Percentiles rank a stretch among this genome's conserved stretches.
phyloP scores from a whole-genome alignment of 2,888 invertebrate genomes.

The Tiphia femorata region DNA sequence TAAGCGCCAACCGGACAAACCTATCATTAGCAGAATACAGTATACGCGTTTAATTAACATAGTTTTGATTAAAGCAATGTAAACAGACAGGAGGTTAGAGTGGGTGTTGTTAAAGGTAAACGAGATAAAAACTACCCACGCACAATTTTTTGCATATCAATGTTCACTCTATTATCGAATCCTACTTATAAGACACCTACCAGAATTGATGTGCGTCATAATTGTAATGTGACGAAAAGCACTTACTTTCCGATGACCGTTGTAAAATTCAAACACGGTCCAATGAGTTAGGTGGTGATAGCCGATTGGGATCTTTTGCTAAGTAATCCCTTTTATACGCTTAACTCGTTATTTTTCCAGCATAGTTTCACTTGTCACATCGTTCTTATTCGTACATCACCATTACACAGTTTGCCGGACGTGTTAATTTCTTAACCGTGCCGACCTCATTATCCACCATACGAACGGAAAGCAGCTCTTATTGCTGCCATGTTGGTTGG shows the following conservation, averaged over 20 bases:
- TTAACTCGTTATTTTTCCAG: neutral
- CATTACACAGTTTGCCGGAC: conserved; percentile 1
- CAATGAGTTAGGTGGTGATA: conserved; percentile 7
- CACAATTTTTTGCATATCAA: conserved; percentile 11
- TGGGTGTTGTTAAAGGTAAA: conserved; percentile 36
- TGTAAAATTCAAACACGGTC: conserved; percentile 45
- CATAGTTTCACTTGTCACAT: conserved; percentile 5
- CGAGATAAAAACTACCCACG: conserved; percentile 29
- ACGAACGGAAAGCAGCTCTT: conserved; percentile 15
- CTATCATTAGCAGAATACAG: conserved; percentile 33
- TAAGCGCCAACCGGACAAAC: conserved; percentile 21
- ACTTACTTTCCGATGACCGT: conserved; percentile 40
- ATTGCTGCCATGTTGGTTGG: conserved; percentile 35
- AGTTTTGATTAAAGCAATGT: conserved; percentile 15
- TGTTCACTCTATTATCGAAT: neutral
- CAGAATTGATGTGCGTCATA: neutral
- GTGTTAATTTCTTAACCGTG: conserved; percentile 8
- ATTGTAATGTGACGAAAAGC: conserved; percentile 8
- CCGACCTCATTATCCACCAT: conserved; percentile 26
- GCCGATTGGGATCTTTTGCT: conserved; percentile 15
- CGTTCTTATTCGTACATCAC: neutral
- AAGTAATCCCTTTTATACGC: conserved; percentile 8
- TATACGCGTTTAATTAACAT: conserved; percentile 36
- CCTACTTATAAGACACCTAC: neutral
- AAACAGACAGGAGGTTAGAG: conserved; percentile 29